A percentile compares a stretch with the other conserved stretches of the same genome.
Conservation (phyloP, 2,888 invertebrate species). For the Drosophila seclusa region DNA sequence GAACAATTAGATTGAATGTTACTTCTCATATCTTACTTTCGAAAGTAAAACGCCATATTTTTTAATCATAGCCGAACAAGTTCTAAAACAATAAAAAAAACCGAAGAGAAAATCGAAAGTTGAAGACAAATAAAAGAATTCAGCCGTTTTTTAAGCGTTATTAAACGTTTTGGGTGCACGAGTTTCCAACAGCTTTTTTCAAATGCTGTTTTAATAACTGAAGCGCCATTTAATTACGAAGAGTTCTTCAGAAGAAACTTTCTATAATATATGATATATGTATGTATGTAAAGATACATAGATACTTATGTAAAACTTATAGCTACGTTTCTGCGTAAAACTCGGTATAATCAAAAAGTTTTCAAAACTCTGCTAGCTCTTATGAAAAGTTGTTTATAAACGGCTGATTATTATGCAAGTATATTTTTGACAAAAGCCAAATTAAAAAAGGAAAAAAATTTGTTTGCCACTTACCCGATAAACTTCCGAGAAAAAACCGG, state of each 20-base stretch:
- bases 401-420: neutral
- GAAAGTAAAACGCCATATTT: neutral
- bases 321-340: neutral
- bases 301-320: neutral
- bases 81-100: neutral
- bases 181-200: neutral
- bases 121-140: neutral
- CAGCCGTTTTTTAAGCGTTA: neutral
- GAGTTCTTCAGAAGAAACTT: neutral
- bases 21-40: neutral
- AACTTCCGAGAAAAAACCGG: conserved; percentile 98
- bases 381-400: neutral
- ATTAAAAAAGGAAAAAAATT: neutral
- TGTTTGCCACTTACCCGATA: conserved; percentile 92
- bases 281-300: neutral
- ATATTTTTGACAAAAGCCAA: neutral
- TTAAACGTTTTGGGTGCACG: neutral
- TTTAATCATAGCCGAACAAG: neutral
- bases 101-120: neutral
- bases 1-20: neutral
- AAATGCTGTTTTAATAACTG: conserved; percentile 1
- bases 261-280: neutral
- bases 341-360: neutral
- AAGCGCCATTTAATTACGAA: neutral
- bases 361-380: neutral